Evolutionary conservation across 2,888 invertebrate species (phyloP), one percentile per base, ranked within the genome.

Genomic region (Caenorhabditis sinica): DNA sequence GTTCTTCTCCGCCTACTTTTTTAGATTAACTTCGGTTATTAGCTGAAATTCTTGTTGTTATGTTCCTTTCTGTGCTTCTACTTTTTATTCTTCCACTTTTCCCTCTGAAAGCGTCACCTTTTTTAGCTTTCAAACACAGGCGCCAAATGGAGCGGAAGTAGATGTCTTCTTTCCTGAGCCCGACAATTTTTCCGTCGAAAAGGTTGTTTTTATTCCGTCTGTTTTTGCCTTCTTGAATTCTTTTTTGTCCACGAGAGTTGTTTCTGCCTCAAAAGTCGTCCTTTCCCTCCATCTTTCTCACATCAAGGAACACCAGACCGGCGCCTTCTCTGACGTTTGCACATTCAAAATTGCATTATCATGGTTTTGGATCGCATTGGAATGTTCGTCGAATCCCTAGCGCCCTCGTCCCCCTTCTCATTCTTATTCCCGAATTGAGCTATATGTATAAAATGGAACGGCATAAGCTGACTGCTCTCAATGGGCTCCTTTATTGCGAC

Each of bases 291-390:
- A 23, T 30, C 45, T 40, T 23, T 20, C 51, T 20, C n/a, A 8
- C 23, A 28, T 25, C 0, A 30, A 49, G 49, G n/a, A 49, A 20
- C n/a, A 49, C n/a, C 20, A 20, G 8, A 8, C 20, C 6, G n/a
- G 8, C 20, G 4, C 45, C 15, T 63, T 63, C 49, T 63, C 25
- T 36, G 36, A 49, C 61, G 61, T 60, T 60, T 45, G 73, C 73
- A 63, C 72, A 36, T 68, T 77, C 69, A 61, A 77, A 71, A 71
- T 71, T 77, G 69, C 63, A 77, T 77, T 77, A 77, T 77, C 77
- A 71, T 69, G 28, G 77, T 77, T 69, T 25, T 49, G 15, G 25
- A 79, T 79, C 72, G 77, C 69, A 25, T 13, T 13, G 56, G 45
- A 36, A 76, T 58, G n/a, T 68, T 58, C 8, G 60, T 5, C 13